Conservation (phyloP, 2,797 vertebrate genomes). For the Myotis daubentonii region DNA sequence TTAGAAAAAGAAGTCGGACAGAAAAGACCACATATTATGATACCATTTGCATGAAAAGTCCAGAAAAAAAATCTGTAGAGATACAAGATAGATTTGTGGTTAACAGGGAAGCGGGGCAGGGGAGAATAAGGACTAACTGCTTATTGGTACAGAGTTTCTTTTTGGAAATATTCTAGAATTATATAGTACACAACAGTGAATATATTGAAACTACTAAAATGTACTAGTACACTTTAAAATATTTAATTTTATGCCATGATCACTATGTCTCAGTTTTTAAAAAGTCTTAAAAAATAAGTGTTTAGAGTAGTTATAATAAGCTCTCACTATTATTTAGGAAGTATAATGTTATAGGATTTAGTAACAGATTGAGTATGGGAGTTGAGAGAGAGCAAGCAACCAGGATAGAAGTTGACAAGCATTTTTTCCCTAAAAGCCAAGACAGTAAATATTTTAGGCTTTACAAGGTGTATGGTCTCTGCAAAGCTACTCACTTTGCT, state of each 20-base stretch:
- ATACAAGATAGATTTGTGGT: neutral
- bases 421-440: neutral
- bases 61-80: neutral
- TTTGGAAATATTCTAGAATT: neutral
- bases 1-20: neutral
- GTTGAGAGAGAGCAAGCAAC: neutral
- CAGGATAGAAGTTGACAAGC: neutral
- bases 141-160: neutral
- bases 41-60: neutral
- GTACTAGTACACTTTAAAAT: neutral
- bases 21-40: neutral
- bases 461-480: neutral
- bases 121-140: neutral
- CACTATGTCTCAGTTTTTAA: neutral
- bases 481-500: neutral
- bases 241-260: neutral
- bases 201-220: neutral
- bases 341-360: neutral
- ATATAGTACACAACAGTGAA: neutral
- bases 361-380: neutral
- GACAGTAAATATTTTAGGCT: neutral
- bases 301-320: neutral
- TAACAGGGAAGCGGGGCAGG: too few species aligned
- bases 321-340: neutral
- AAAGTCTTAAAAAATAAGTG: neutral